A percentile compares a stretch with the other conserved stretches of the same genome.
These are phyloP conservation scores for Plebejus anna DNA, from an alignment of 2,888 invertebrate species.

Conservation along the genomic window DNA sequence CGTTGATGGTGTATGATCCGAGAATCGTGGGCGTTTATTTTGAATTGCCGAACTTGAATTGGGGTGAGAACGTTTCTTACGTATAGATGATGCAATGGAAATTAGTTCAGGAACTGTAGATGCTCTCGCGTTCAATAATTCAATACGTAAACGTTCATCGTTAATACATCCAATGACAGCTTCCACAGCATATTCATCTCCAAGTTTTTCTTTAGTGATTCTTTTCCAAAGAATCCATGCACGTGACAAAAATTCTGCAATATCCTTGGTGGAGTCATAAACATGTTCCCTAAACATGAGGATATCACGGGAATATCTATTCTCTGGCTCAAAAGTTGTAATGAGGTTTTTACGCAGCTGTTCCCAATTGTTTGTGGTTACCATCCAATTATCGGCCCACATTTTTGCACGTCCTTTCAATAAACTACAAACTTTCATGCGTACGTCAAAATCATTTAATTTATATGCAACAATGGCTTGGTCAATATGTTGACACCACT, in stretches of 20 bases:
- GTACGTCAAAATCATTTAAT: no score
- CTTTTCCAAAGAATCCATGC: slow-evolving; percentile 33
- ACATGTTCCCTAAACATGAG: slow-evolving; percentile 33
- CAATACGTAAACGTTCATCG: slow-evolving; percentile 27
- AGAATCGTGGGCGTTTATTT: slow-evolving; percentile 30
- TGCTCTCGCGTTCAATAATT: slow-evolving; percentile 32
- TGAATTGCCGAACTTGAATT: not conserved
- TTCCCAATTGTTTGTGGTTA: slow-evolving; percentile 35
- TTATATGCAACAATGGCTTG: no score
- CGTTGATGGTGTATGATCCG: not conserved
- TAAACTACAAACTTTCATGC: no score
- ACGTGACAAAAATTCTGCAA: slow-evolving; percentile 34
- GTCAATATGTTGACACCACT: no score
- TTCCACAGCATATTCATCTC: slow-evolving; percentile 13
- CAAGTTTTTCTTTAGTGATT: slow-evolving; percentile 28
- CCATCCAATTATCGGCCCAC: not conserved
- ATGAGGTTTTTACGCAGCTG: slow-evolving; percentile 34
- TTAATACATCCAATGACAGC: slow-evolving; percentile 22
- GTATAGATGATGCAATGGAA: slow-evolving; percentile 32
- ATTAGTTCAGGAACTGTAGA: slow-evolving; percentile 32
- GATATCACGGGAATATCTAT: slow-evolving; percentile 33
- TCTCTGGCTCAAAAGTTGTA: slow-evolving; percentile 25
- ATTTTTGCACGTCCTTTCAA: no score
- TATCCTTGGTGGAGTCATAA: slow-evolving; percentile 33
- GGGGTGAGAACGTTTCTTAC: slow-evolving; percentile 29